Conservation (phyloP, 2,113 vertebrate genomes). For the Peromyscus leucopus region DNA sequence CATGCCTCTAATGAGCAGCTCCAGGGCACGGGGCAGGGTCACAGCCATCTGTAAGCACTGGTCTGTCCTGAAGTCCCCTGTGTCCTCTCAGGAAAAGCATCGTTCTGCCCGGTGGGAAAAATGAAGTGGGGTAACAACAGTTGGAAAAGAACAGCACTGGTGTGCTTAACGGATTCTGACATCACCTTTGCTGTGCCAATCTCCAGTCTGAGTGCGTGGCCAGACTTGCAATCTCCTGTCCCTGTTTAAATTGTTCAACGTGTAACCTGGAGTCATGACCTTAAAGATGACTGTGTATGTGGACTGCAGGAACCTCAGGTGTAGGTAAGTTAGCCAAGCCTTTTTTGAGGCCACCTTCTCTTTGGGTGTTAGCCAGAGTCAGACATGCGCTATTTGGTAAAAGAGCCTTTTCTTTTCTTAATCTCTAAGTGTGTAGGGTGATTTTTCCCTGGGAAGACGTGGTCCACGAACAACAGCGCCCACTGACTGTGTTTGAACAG, state of each 20-base stretch:
- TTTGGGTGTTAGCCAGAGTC: neutral
- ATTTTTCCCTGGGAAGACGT: neutral
- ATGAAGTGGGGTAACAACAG: neutral
- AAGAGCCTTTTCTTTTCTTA: neutral
- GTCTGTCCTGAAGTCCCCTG: neutral
- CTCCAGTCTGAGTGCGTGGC: neutral
- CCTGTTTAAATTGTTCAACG: neutral
- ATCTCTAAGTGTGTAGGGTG: neutral
- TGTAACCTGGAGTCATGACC: neutral
- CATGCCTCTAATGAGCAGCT: neutral
- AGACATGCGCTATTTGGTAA: neutral
- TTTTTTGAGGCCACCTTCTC: neutral
- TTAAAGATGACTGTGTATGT: neutral
- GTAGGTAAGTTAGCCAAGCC: no score
- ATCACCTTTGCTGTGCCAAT: neutral
- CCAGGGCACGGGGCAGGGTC: neutral
- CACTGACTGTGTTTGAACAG: neutral
- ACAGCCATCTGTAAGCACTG: neutral
- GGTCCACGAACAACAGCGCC: neutral
- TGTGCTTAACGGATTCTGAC: neutral
- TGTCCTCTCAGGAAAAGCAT: neutral
- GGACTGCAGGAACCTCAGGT: neutral
- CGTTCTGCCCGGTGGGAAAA: neutral
- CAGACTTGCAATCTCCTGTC: neutral
- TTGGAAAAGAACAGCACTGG: no score